These are phyloP conservation scores for Tethea ocularis DNA, from an alignment of 2,888 invertebrate species.

Conservation along the genomic window DNA sequence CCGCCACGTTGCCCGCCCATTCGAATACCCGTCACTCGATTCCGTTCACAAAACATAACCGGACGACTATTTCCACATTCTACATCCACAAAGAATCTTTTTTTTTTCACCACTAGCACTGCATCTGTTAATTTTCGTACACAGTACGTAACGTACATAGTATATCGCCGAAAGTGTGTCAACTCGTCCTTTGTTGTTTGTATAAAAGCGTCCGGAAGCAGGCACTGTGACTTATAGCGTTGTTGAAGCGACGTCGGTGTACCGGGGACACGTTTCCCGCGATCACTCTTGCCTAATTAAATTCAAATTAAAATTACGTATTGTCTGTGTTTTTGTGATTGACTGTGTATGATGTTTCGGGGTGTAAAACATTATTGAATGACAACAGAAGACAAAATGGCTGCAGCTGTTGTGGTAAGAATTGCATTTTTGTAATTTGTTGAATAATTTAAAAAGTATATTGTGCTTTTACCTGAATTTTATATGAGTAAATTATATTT, in stretches of 20 bases:
- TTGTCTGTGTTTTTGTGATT: constrained; percentile 27
- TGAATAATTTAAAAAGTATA: neutral
- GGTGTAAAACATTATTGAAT: constrained; percentile 35
- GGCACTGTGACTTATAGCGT: constrained; percentile 29
- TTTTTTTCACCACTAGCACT: constrained; percentile 19
- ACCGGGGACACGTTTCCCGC: constrained; percentile 27
- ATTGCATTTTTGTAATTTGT: constrained; percentile 1
- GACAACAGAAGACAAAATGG: constrained; percentile 66
- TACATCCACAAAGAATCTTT: constrained; percentile 45
- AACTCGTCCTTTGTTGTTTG: constrained; percentile 16
- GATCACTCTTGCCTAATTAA: constrained; percentile 18
- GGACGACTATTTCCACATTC: constrained; percentile 69
- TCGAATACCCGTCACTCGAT: constrained; percentile 72
- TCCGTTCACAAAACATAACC: constrained; percentile 80
- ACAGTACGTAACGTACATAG: constrained; percentile 4
- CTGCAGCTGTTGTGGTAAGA: constrained; percentile 64
- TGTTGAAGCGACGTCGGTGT: constrained; percentile 18
- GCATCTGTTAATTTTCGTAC: constrained; percentile 6
- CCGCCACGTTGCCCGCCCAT: constrained; percentile 55
- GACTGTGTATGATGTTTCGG: constrained; percentile 25
- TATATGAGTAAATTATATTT: neutral
- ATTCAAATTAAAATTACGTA: constrained; percentile 17
- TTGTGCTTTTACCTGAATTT: neutral
- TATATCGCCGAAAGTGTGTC: constrained; percentile 15
- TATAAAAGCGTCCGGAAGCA: constrained; percentile 35